These are phyloP conservation scores for Allophyes oxyacanthae DNA, from an alignment of 2,888 invertebrate species.

Conservation along the genomic window DNA sequence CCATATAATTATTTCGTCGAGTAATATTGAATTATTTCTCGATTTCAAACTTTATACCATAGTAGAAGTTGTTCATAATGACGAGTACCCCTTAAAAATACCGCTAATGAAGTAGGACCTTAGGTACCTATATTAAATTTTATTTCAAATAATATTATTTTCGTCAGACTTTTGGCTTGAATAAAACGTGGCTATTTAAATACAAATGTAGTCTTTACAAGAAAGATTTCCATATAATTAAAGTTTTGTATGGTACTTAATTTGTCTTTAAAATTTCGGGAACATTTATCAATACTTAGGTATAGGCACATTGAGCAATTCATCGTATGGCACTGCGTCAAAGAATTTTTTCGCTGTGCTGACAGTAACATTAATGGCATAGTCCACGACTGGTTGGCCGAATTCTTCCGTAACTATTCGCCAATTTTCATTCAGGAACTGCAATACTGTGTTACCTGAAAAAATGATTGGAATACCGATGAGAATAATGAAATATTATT, in stretches of 20 bases:
- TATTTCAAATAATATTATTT: no score
- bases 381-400: conserved; percentile 84
- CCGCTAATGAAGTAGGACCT: no score
- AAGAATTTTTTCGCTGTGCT: conserved; percentile 84
- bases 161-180: no score
- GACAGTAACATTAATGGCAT: conserved; percentile 82
- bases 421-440: conserved; percentile 86
- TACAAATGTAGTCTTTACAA: not conserved
- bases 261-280: conserved; percentile 10
- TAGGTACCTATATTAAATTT: no score
- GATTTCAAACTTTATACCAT: no score
- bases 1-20: no score
- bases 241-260: conserved; percentile 14
- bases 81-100: no score
- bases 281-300: conserved; percentile 73
- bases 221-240: not conserved
- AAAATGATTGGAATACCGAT: conserved; percentile 31
- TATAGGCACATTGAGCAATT: conserved; percentile 81
- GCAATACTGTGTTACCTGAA: conserved; percentile 83
- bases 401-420: conserved; percentile 85
- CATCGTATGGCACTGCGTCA: conserved; percentile 83
- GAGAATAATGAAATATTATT: conserved; percentile 6
- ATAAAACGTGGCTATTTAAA: no score
- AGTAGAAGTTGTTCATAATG: no score
- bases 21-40: no score